phyloP scores from a whole-genome alignment of 2,888 invertebrate genomes.

The Apamea sordens region DNA sequence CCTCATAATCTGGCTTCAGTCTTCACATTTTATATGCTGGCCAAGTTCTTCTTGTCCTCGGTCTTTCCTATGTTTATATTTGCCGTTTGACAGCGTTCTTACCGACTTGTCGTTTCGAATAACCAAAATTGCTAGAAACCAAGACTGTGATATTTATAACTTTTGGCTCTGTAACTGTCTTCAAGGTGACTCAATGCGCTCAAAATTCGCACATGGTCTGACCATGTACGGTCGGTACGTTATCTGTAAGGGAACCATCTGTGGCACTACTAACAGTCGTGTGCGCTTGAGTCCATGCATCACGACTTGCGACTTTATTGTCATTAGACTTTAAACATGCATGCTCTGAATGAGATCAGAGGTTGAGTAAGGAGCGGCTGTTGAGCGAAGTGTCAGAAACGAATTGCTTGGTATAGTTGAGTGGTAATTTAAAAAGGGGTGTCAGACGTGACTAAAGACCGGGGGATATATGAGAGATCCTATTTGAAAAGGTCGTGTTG shows the following conservation, averaged over 20 bases:
- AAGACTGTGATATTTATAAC: neutral
- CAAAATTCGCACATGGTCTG: constrained; percentile 43
- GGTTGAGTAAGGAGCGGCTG: constrained; percentile 39
- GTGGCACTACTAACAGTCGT: constrained; percentile 44
- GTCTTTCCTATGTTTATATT: neutral
- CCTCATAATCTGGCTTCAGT: neutral
- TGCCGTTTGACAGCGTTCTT: neutral
- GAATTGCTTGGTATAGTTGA: constrained; percentile 11
- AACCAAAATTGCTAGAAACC: neutral
- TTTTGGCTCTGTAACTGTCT: constrained; percentile 1
- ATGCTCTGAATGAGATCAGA: constrained; percentile 50
- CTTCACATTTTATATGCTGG: neutral
- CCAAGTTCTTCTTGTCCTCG: neutral
- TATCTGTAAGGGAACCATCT: constrained; percentile 57
- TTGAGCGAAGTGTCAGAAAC: constrained; percentile 16
- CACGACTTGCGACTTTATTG: constrained; percentile 59
- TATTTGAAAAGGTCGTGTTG: no score
- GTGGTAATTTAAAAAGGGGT: constrained; percentile 16
- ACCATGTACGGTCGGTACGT: constrained; percentile 41
- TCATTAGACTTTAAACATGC: constrained; percentile 46
- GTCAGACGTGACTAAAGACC: neutral
- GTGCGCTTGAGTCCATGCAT: constrained; percentile 44
- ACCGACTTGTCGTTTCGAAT: neutral
- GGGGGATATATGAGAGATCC: neutral
- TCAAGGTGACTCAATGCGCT: constrained; percentile 34